Conservation (phyloP, 2,113 vertebrate species). For the Tiliqua scincoides region DNA sequence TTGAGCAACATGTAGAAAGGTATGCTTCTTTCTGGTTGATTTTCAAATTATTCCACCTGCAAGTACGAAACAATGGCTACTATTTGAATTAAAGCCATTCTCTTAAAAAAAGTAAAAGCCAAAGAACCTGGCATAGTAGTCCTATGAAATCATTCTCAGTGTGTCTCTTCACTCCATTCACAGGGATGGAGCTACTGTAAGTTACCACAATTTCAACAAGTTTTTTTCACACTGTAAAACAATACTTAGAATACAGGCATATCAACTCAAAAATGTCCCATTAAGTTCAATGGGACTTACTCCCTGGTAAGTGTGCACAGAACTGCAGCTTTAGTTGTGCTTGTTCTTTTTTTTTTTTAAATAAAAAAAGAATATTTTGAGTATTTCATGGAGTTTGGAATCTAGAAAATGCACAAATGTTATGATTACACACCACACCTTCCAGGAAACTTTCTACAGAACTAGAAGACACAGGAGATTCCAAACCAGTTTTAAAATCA, state of each 20-base stretch:
- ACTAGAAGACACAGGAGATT: no score
- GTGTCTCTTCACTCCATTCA: neutral
- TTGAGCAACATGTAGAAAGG: slow-evolving; percentile 30
- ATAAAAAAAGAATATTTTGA: neutral
- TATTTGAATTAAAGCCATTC: slow-evolving; percentile 44
- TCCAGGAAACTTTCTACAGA: no score
- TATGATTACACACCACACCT: neutral
- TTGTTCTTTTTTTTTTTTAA: neutral
- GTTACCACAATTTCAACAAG: neutral
- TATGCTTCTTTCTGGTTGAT: slow-evolving; percentile 25
- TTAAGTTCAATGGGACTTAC: no score
- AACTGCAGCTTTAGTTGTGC: no score
- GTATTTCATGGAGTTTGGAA: neutral
- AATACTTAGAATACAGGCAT: no score
- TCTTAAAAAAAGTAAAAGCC: neutral
- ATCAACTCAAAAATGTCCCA: no score
- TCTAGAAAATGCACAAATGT: neutral
- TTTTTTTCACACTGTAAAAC: neutral
- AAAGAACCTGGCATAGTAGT: neutral
- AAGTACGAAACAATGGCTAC: slow-evolving; percentile 20
- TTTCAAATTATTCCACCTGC: slow-evolving; percentile 31
- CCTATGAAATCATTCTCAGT: neutral
- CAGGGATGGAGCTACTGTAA: neutral
- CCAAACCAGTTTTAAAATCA: no score
- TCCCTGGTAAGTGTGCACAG: no score